Conservation (phyloP, 2,888 invertebrate genomes). For the Caenorhabditis wallacei region DNA sequence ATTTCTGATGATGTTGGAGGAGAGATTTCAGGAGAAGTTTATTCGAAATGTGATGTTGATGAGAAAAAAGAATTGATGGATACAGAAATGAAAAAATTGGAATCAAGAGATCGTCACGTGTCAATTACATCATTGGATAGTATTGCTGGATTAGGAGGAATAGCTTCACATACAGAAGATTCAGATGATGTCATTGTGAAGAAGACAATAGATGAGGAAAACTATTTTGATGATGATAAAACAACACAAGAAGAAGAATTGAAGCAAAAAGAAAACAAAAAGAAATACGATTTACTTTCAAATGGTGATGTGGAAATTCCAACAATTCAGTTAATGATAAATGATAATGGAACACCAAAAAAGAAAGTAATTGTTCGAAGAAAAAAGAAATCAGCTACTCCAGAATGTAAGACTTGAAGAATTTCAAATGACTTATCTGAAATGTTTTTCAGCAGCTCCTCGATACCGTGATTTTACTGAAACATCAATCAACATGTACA, state of each 20-base stretch:
- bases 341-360: background rate
- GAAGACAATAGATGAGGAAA: background rate
- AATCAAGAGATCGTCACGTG: conserved; percentile 10
- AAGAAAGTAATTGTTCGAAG: conserved; percentile 15
- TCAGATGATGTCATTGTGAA: conserved; percentile 5
- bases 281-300: conserved; percentile 40
- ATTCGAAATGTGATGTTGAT: background rate
- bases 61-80: background rate
- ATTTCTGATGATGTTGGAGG: conserved; percentile 25
- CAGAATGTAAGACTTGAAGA: conserved; percentile 9
- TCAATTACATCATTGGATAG: conserved; percentile 43
- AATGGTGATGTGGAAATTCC: conserved; percentile 36
- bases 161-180: conserved; percentile 28
- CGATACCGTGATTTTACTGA: conserved; percentile 50
- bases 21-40: background rate
- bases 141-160: conserved; percentile 35
- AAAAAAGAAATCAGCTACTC: conserved; percentile 29
- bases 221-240: conserved; percentile 5
- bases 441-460: conserved; percentile 23
- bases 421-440: background rate
- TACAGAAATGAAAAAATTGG: background rate
- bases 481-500: conserved; percentile 43
- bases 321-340: background rate
- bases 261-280: background rate
- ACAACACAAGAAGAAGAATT: background rate